Base-by-base conservation (phyloP, 2,797 vertebrate genomes). In the Gobionotothen gibberifrons region DNA sequence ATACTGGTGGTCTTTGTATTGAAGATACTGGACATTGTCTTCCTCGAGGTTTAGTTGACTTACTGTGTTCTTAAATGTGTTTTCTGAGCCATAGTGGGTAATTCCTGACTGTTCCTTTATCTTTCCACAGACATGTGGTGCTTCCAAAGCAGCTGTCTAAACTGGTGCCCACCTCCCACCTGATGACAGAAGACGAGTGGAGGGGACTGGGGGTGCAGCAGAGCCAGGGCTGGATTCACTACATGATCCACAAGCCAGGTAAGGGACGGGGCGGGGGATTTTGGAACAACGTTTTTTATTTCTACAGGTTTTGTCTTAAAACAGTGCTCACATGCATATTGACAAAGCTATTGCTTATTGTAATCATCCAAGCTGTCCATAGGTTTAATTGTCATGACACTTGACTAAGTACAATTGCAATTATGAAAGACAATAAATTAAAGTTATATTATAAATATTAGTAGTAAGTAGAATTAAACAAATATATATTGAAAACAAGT, bases 211-310 rank as follows among this genome's bases (percentile, higher is more conserved):
- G 94, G 10, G 94, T 95, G 15, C 94, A 95, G 58, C 95, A 95
- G 88, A 95, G 95, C 67, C 91, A 94, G 65, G 95, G 95, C 75
- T 95, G 95, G 95, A 90, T 94, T 57, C 95, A 95, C 81, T 95
- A 95, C 85, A 95, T 95, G 95, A 92, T 95, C 66, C 95, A 95
- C 85, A 95, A 94, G 83, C 95, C 95, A 89, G 95, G 95, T 95
- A 17, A 78, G 84, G 39, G 1, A 44, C 5, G 10, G 14, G 26
- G 26, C 26, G 12, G 26, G 26, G 8, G 15, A 43, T 3, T n/a
- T 56, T 17, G 1, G 46, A 6, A 47, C 26, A 26, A 26, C 26
- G 26, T 26, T 26, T 26, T 26, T 26, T 26, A 26, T 26, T 26
- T 26, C 7, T 5, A n/a, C 6, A 29, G 3, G 7, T 6, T 10